Conservation (phyloP, 2,888 invertebrate genomes). For the Leptinotarsa juncta region DNA sequence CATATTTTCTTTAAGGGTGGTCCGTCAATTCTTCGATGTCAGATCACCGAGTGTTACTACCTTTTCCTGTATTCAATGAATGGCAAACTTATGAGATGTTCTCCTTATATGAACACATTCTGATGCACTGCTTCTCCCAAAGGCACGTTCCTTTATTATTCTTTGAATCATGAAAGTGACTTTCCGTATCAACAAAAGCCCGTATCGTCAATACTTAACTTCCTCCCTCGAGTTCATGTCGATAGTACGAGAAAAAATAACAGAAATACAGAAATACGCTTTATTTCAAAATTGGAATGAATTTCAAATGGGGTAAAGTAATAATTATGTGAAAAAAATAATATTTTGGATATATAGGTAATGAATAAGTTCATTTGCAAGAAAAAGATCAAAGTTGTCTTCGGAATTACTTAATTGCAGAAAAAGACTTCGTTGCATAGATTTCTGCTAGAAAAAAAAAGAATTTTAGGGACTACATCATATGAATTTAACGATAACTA, state of each 20-base stretch:
- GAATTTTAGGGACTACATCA: too few relatives aligned
- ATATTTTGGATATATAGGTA: too few relatives aligned
- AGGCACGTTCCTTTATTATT: background rate
- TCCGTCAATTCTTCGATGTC: background rate
- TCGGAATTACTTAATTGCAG: too few relatives aligned
- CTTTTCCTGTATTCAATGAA: slow-evolving; percentile 6
- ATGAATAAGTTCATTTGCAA: too few relatives aligned
- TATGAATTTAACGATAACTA: too few relatives aligned
- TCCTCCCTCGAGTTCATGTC: background rate
- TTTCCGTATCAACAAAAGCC: background rate
- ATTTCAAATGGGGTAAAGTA: background rate
- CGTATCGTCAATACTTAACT: background rate
- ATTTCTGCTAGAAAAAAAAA: too few relatives aligned
- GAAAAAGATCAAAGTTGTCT: too few relatives aligned
- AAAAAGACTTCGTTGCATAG: too few relatives aligned
- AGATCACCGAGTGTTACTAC: background rate
- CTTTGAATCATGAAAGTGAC: slow-evolving; percentile 13
- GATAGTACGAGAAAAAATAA: slow-evolving; percentile 10
- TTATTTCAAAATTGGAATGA: too few relatives aligned
- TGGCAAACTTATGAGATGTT: background rate
- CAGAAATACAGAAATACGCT: background rate
- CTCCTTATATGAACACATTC: background rate
- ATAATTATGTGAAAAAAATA: too few relatives aligned
- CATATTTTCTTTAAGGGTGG: background rate
- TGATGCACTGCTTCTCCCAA: slow-evolving; percentile 14